Conservation (phyloP, 2,113 vertebrate genomes). For the Hoplias malabaricus region DNA sequence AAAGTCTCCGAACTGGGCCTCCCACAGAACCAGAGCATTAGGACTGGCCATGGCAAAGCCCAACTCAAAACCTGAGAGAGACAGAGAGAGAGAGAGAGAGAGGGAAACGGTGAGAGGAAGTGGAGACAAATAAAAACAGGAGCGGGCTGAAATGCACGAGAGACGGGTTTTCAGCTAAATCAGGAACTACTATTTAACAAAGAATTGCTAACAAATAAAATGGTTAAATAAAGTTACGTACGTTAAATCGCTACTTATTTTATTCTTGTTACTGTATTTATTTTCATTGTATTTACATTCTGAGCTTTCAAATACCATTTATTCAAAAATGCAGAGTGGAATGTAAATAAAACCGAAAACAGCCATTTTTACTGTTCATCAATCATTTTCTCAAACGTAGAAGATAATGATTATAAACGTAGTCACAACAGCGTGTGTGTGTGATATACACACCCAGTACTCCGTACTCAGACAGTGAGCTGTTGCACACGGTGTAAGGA, state of each 20-base stretch:
- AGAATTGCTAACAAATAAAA: too few relatives aligned
- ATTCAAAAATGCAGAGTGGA: too few relatives aligned
- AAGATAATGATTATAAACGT: too few relatives aligned
- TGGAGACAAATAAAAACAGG: not conserved
- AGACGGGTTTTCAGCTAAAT: not conserved
- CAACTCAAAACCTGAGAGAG: constrained; percentile 57
- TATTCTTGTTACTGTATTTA: too few relatives aligned
- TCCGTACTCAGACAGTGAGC: constrained; percentile 93
- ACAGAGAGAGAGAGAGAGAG: not conserved
- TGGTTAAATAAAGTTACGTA: too few relatives aligned
- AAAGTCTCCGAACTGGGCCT: constrained; percentile 80
- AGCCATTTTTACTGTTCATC: too few relatives aligned
- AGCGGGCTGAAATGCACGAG: not conserved
- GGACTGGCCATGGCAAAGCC: constrained; percentile 87
- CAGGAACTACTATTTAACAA: too few relatives aligned
- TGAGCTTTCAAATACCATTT: too few relatives aligned
- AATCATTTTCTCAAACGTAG: too few relatives aligned
- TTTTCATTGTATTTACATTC: too few relatives aligned
- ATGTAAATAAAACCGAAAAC: too few relatives aligned
- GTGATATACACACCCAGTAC: constrained; percentile 76
- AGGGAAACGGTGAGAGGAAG: not conserved
- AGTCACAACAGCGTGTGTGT: not conserved
- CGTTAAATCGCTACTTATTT: too few relatives aligned
- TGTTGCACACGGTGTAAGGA: constrained; percentile 96
- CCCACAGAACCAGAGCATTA: constrained; percentile 82